Conservation (phyloP, 2,888 invertebrate genomes). For the Meiosimyza decipiens region DNA sequence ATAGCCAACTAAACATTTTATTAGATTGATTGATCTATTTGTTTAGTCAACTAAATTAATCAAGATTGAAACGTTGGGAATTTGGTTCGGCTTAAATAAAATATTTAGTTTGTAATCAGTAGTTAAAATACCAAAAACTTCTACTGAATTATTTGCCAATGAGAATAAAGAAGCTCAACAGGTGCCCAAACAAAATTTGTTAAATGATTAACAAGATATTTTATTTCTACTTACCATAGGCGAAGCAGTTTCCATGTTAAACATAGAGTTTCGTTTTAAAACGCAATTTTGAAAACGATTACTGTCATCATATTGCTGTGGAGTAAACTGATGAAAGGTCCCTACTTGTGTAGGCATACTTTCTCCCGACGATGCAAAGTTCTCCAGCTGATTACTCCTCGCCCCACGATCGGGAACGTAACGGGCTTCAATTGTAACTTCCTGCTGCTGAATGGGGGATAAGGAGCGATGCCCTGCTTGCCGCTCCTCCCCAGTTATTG, state of each 20-base stretch:
- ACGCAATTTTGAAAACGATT: constrained; percentile 13
- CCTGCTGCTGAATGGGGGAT: constrained; percentile 24
- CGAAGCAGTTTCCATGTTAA: not conserved
- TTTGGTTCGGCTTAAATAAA: no score
- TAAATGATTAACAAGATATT: not conserved
- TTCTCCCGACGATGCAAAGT: not conserved
- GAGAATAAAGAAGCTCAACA: no score
- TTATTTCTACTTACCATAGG: constrained; percentile 6
- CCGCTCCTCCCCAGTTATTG: constrained; percentile 21
- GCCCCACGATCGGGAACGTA: constrained; percentile 3
- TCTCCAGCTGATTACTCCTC: constrained; percentile 8
- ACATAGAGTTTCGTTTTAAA: not conserved
- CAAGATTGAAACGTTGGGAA: no score
- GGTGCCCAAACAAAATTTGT: not conserved
- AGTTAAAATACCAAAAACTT: no score
- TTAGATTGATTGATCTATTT: no score
- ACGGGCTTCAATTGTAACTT: constrained; percentile 25
- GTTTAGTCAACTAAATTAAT: no score
- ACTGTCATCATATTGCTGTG: constrained; percentile 23
- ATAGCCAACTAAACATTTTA: no score
- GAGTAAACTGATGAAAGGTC: not conserved
- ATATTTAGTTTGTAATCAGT: no score
- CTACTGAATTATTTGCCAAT: no score
- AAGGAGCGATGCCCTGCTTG: constrained; percentile 11
- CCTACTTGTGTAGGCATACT: constrained; percentile 1